Percentiles rank a stretch among this genome's conserved stretches.
Conservation (phyloP, 2,113 vertebrate species). For the Rostratula benghalensis region DNA sequence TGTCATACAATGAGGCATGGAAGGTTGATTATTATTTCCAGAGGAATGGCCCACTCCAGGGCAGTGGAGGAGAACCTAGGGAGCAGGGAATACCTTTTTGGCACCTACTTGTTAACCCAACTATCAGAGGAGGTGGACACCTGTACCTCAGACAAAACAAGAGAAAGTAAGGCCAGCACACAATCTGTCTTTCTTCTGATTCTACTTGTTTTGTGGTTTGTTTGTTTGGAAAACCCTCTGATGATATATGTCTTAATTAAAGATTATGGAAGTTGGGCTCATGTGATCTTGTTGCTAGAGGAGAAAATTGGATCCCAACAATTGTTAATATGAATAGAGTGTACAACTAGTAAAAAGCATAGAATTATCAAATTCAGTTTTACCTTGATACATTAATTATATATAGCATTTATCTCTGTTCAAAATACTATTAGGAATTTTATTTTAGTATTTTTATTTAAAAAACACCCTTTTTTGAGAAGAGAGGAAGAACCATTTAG, state of each 20-base stretch:
- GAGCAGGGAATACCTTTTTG: not conserved
- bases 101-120: not conserved
- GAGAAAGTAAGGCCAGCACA: not conserved
- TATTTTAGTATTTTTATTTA: not conserved
- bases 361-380: not conserved
- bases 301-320: not conserved
- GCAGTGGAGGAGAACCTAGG: not conserved
- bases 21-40: not conserved
- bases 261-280: not conserved
- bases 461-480: not conserved
- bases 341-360: not conserved
- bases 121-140: not conserved
- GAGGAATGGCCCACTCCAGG: not conserved
- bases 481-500: not conserved
- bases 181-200: not conserved
- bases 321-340: not conserved
- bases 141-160: not conserved
- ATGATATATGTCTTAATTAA: not conserved
- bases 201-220: not conserved
- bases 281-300: not conserved
- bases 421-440: not conserved
- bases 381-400: not conserved
- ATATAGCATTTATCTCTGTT: not conserved
- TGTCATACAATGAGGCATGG: not conserved
- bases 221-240: not conserved